Base-by-base conservation (phyloP, 2,888 invertebrate species). In the Ligdia adustata region DNA sequence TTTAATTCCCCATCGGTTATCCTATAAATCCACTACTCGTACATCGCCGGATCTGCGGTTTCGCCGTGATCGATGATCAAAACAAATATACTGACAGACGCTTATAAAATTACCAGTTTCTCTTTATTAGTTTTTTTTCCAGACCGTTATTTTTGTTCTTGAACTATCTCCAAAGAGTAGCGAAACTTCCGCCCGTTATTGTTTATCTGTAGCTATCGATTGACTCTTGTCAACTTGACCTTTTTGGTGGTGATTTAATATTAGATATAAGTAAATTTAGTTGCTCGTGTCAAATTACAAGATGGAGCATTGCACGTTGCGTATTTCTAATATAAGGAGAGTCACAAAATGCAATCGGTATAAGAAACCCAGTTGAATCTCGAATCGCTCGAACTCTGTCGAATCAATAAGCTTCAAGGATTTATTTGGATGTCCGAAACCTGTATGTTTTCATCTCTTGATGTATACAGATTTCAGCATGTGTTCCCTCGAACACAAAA, bases 91-190 rank as follows among this genome's bases (percentile, higher is more conserved):
- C 51, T 24, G 48, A 50, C 50, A 37, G 52, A 57, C 55, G 58
- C 54, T 57, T 55, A 48, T 55, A 63, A 63, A 62, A 66, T 65
- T 60, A 60, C 37, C 47, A 42, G 45, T 39, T 33, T 48, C 42
- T 43, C 45, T 54, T 62, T 61, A 60, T 60, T 59, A 60, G 55
- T 42, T 48, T n/a, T n/a, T 42, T 51, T 46, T 54, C 48, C 41
- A 44, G 44, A 49, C 31, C 40, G 50, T 49, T 59, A 44, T 52
- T 49, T 53, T 52, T 54, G 45, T 42, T 32, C 15, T 42, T 31
- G 24, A 50, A 48, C 37, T 50, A 55, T 48, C 47, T 41, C 43
- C 33, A 12, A 34, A 20, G 18, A 42, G 40, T 39, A 26, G 41
- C 37, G 18, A 33, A 47, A 47, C 34, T 34, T 39, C 28, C 40